Conservation (phyloP, 2,113 vertebrate species). For the Phrynosoma platyrhinos region DNA sequence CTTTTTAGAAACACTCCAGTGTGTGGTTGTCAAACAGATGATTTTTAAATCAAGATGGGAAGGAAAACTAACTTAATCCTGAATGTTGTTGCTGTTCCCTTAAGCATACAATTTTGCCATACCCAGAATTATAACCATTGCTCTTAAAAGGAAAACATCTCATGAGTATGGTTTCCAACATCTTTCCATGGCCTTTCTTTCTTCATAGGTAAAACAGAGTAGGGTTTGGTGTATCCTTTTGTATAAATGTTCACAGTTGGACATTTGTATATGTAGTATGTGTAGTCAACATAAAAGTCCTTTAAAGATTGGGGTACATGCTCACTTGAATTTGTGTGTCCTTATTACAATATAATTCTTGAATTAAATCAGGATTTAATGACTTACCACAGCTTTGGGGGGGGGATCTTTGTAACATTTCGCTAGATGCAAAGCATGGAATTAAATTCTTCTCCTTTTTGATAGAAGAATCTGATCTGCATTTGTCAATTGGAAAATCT, state of each 20-base stretch:
- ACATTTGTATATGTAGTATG: too few species aligned
- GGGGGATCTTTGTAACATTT: background rate
- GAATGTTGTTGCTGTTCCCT: conserved; percentile 54
- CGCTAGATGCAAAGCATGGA: background rate
- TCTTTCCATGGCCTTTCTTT: conserved; percentile 57
- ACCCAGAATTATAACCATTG: conserved; percentile 68
- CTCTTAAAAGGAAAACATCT: conserved; percentile 65
- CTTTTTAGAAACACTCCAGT: conserved; percentile 41
- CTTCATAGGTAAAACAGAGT: conserved; percentile 54
- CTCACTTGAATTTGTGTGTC: background rate
- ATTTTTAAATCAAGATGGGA: conserved; percentile 67
- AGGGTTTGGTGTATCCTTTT: conserved; percentile 47
- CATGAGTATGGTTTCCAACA: conserved; percentile 63
- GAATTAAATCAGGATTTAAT: background rate
- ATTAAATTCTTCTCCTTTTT: background rate
- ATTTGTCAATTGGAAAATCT: background rate
- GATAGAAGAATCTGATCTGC: background rate
- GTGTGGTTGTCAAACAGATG: conserved; percentile 57
- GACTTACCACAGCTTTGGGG: background rate
- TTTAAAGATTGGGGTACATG: background rate
- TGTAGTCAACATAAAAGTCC: background rate
- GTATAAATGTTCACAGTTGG: conserved; percentile 52
- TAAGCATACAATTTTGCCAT: conserved; percentile 69
- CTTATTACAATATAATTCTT: background rate
- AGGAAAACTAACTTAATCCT: conserved; percentile 61